phyloP scores from a whole-genome alignment of 2,113 vertebrate genomes.

The Alethe diademata region DNA sequence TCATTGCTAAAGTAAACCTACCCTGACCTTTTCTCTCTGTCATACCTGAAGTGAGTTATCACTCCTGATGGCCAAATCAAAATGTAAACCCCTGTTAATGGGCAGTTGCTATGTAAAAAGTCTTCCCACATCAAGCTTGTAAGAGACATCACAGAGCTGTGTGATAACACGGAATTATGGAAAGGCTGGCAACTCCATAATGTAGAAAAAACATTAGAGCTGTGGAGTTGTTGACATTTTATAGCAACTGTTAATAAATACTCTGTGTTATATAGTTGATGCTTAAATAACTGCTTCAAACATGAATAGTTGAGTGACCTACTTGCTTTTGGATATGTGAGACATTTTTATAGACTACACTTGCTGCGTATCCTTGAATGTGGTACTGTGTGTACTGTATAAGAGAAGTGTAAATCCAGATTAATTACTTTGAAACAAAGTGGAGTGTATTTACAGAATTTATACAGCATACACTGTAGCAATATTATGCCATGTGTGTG shows the following conservation, averaged over 20 bases:
- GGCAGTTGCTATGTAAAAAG: not conserved
- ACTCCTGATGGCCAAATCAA: not conserved
- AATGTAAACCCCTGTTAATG: not conserved
- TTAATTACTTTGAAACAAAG: constrained; percentile 44
- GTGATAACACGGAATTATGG: not conserved
- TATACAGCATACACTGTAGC: constrained; percentile 38
- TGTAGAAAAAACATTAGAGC: not conserved
- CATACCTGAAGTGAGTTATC: constrained; percentile 11
- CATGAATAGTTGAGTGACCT: constrained; percentile 4
- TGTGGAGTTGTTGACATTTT: not conserved
- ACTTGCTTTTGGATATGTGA: constrained; percentile 42
- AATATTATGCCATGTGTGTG: constrained; percentile 23
- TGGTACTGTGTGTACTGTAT: constrained; percentile 35
- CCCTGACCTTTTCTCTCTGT: not conserved
- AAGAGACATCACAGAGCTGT: not conserved
- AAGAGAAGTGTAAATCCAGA: constrained; percentile 36
- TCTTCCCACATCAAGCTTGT: not conserved
- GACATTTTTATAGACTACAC: not conserved
- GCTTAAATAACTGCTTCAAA: constrained; percentile 34
- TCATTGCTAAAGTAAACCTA: constrained; percentile 8
- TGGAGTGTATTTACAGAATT: constrained; percentile 31
- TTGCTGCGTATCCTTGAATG: constrained; percentile 42
- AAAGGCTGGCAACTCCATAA: not conserved
- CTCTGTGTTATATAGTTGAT: constrained; percentile 11
- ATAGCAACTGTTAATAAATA: constrained; percentile 29